These are phyloP conservation scores for Sebastiscus tertius DNA, from an alignment of 2,797 vertebrate genomes.

Conservation along the genomic window DNA sequence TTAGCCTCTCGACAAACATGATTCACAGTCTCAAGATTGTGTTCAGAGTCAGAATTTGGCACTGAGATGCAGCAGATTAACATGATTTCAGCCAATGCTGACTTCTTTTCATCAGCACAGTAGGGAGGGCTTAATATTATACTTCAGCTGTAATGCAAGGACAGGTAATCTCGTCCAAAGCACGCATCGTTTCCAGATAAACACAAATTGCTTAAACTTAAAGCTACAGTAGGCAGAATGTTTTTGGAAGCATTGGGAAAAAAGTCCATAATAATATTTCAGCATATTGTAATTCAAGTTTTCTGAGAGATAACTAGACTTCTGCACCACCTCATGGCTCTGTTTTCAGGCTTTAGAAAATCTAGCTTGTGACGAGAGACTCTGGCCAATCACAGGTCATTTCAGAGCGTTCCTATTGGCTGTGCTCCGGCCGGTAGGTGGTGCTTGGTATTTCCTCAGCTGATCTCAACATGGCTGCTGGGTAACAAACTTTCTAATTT, in stretches of 20 bases:
- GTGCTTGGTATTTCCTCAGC: too few species aligned
- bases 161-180: neutral
- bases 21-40: neutral
- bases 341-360: too few species aligned
- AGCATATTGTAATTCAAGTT: too few species aligned
- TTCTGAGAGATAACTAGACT: too few species aligned
- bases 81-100: neutral
- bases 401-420: neutral
- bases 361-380: too few species aligned
- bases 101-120: neutral
- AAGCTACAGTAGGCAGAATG: fast-evolving
- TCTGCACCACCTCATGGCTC: too few species aligned
- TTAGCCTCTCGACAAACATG: neutral
- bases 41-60: neutral
- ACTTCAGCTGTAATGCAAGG: neutral
- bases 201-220: neutral
- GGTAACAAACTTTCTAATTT: too few species aligned
- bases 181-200: neutral
- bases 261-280: too few species aligned
- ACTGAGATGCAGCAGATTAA: neutral
- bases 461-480: too few species aligned
- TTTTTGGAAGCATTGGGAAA: too few species aligned
- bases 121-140: neutral
- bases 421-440: too few species aligned
- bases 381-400: too few species aligned